A percentile compares a stretch with the other conserved stretches of the same genome.
Evolutionary conservation across 2,888 invertebrate genomes (phyloP).

Genomic region (Cerceris rybyensis): DNA sequence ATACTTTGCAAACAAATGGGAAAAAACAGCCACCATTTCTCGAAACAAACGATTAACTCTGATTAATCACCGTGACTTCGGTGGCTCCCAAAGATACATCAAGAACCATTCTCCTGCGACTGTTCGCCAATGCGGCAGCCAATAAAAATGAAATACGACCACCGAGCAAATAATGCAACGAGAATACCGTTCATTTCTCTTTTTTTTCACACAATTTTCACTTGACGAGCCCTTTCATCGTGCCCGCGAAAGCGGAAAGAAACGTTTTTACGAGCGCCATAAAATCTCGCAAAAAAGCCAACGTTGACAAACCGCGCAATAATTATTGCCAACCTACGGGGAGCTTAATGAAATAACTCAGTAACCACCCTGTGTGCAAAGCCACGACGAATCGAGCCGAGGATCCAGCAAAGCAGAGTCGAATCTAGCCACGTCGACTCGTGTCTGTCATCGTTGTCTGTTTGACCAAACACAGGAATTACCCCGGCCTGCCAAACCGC

Average conservation of each 20-base stretch:
- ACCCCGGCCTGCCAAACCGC: slow-evolving; percentile 57
- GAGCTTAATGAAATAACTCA: slow-evolving; percentile 68
- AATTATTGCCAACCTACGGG: slow-evolving; percentile 62
- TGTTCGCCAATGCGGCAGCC: no score
- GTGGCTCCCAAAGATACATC: no score
- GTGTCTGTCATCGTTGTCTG: slow-evolving; percentile 69
- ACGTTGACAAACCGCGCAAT: slow-evolving; percentile 42
- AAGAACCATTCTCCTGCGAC: no score
- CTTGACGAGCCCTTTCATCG: neutral
- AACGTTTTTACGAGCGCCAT: slow-evolving; percentile 30
- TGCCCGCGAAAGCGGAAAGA: slow-evolving; percentile 18
- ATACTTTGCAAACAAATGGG: neutral
- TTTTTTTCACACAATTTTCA: neutral
- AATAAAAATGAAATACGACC: no score
- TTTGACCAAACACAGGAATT: slow-evolving; percentile 75
- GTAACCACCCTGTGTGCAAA: slow-evolving; percentile 43
- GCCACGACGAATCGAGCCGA: slow-evolving; percentile 34
- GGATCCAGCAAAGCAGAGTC: no score
- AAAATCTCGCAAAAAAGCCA: slow-evolving; percentile 49
- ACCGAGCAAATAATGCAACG: neutral
- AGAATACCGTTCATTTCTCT: neutral
- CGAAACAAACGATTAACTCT: neutral
- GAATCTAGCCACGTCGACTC: slow-evolving; percentile 26
- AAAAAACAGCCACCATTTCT: neutral
- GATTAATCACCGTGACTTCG: neutral